These are phyloP conservation scores for Eupithecia vulgata DNA, from an alignment of 2,888 invertebrate genomes.

Conservation along the genomic window DNA sequence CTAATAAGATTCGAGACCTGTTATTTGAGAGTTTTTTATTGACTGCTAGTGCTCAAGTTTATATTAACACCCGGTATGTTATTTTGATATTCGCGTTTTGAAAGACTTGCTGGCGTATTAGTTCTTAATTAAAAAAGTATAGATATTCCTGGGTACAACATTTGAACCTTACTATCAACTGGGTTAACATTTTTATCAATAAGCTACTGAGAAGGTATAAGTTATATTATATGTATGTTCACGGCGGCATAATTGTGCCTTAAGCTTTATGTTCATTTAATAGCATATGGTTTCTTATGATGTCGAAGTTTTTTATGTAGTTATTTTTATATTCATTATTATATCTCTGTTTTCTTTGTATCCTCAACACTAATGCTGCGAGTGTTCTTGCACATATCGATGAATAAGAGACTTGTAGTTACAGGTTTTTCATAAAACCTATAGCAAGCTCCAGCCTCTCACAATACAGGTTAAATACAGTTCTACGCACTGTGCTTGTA, in stretches of 20 bases:
- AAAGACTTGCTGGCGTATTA: neutral
- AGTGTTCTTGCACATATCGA: slow-evolving; percentile 47
- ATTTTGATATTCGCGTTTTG: neutral
- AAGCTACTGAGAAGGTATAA: neutral
- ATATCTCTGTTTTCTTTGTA: neutral
- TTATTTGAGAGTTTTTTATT: neutral
- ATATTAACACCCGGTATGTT: neutral
- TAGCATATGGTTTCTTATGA: too few relatives aligned
- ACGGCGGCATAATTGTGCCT: neutral
- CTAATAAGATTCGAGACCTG: neutral
- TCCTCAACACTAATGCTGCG: neutral
- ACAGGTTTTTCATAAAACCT: too few relatives aligned
- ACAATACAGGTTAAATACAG: too few relatives aligned
- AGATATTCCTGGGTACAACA: neutral
- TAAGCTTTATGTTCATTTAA: too few relatives aligned
- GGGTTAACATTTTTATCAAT: neutral
- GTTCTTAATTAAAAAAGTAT: neutral
- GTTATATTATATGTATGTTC: neutral
- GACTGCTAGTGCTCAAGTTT: neutral
- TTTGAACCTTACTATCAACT: neutral
- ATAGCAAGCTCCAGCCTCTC: too few relatives aligned
- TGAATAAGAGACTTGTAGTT: too few relatives aligned
- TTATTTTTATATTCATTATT: neutral
- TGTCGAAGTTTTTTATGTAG: too few relatives aligned
- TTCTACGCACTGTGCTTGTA: too few relatives aligned